Percentiles rank a stretch among this genome's conserved stretches.
Conservation (phyloP, 2,113 vertebrate species). For the Strigops habroptila region DNA sequence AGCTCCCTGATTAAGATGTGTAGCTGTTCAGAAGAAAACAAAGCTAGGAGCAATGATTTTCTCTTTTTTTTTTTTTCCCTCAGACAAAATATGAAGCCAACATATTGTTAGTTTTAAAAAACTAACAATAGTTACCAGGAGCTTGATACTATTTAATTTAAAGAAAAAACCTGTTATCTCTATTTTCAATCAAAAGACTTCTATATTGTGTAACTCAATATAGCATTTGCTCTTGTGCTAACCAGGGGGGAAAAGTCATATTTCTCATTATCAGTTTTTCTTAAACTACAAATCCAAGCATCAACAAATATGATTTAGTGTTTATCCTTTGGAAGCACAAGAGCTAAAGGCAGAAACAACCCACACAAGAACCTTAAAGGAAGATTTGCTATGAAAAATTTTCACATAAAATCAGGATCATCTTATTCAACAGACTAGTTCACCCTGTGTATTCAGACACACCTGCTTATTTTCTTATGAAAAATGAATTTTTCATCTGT, state of each 20-base stretch:
- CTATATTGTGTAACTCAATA: not conserved
- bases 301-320: not conserved
- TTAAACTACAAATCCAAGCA: not conserved
- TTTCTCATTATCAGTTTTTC: not conserved
- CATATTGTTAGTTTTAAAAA: not conserved
- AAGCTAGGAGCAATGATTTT: not conserved
- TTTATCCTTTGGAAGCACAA: not conserved
- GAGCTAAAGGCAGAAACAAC: not conserved
- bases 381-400: not conserved
- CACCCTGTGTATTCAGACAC: not conserved
- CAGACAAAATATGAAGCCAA: not conserved
- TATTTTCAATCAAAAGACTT: not conserved
- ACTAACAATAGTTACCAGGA: not conserved
- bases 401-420: not conserved
- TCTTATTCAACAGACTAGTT: not conserved
- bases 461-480: not conserved
- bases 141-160: not conserved
- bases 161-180: not conserved
- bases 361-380: not conserved
- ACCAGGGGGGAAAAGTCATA: rapidly evolving
- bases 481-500: not conserved
- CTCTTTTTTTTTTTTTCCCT: not conserved
- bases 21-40: not conserved
- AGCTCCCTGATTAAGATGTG: not conserved
- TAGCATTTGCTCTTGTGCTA: not conserved